A percentile compares a stretch with the other conserved stretches of the same genome.
Evolutionary conservation across 2,888 invertebrate genomes (phyloP).

Genomic region (Sphaerophoria taeniata): DNA sequence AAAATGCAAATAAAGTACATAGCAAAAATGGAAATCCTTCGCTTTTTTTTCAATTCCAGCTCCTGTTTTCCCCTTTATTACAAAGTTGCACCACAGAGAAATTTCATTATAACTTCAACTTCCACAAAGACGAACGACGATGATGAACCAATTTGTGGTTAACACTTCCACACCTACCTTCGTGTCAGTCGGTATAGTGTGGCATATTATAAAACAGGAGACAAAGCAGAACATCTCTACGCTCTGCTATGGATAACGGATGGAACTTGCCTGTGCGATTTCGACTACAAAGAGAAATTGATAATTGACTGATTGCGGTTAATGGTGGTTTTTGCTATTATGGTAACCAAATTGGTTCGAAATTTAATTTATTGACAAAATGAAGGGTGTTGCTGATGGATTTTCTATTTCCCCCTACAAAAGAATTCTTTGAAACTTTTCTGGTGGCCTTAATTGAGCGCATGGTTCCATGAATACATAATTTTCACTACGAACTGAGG

Average conservation of each 20-base stretch:
- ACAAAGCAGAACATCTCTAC: slow-evolving; percentile 8
- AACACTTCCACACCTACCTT: slow-evolving; percentile 54
- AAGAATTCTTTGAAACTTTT: neutral
- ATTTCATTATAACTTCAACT: slow-evolving; percentile 22
- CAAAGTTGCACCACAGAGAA: slow-evolving; percentile 27
- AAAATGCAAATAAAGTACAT: too few relatives aligned
- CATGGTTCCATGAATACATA: slow-evolving; percentile 28
- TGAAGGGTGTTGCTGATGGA: slow-evolving; percentile 54
- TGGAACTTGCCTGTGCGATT: neutral
- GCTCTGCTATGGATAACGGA: neutral
- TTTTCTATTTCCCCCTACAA: neutral
- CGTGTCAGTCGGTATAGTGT: slow-evolving; percentile 8
- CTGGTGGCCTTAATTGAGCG: slow-evolving; percentile 13
- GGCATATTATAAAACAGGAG: neutral
- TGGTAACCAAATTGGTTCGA: slow-evolving; percentile 69
- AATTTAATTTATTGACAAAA: slow-evolving; percentile 70
- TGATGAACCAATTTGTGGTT: slow-evolving; percentile 71
- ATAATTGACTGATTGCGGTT: slow-evolving; percentile 74
- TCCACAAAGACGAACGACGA: slow-evolving; percentile 13
- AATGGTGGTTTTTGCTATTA: slow-evolving; percentile 73
- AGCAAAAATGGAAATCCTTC: too few relatives aligned
- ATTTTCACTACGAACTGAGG: neutral
- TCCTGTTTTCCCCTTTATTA: slow-evolving; percentile 17
- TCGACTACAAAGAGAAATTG: slow-evolving; percentile 64
- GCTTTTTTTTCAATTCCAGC: too few relatives aligned